Conservation (phyloP, 2,797 vertebrate genomes). For the Sebastes nivosus region DNA sequence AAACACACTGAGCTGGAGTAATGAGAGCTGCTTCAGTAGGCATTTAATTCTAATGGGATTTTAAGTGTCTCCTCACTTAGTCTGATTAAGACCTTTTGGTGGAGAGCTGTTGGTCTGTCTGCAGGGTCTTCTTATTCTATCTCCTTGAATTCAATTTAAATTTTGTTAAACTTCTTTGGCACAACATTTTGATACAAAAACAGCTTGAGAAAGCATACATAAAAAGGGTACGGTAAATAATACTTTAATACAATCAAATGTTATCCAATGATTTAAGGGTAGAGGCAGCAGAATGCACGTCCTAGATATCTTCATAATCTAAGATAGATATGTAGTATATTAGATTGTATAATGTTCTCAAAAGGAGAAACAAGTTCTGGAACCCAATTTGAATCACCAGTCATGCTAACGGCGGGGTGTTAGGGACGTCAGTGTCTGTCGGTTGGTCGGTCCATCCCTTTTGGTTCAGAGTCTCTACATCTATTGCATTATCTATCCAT, state of each 20-base stretch:
- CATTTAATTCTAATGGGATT: conserved; percentile 44
- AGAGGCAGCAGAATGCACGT: not conserved
- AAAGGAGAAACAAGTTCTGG: not conserved
- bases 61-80: conserved; percentile 37
- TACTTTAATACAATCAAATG: fast-evolving
- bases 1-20: conserved; percentile 31
- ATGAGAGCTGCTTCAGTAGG: conserved; percentile 34
- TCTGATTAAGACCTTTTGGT: conserved; percentile 21
- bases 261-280: not conserved
- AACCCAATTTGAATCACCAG: not conserved
- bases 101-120: not conserved
- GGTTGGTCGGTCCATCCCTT: not conserved
- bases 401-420: not conserved
- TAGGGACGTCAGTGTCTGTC: not conserved
- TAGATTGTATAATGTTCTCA: not conserved
- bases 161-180: not conserved
- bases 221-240: not conserved
- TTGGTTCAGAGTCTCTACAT: not conserved
- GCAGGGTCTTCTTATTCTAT: not conserved
- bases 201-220: not conserved
- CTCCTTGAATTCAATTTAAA: too few relatives aligned
- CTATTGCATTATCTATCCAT: not conserved
- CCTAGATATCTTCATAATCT: not conserved
- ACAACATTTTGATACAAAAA: fast-evolving
- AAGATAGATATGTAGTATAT: not conserved